Base-by-base conservation (phyloP, 1,140 invertebrate species). In the Apolygus lucorum region DNA sequence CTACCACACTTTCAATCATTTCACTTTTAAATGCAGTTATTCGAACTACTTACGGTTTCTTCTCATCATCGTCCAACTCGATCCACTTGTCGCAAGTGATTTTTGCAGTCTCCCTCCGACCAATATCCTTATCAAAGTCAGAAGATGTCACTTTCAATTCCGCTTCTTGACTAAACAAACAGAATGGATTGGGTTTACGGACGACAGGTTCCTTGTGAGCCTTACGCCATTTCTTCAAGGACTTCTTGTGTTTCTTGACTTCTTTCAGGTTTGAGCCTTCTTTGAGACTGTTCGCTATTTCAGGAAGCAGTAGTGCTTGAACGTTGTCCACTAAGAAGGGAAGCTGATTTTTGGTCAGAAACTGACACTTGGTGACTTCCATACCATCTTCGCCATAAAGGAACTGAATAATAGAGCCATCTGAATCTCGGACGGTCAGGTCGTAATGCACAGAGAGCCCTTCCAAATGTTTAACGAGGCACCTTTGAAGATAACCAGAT, bases 381-480 rank as follows among this genome's bases (percentile, higher is more conserved):
- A 99, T 81, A 0, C 96, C 95, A 82, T 99, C 98, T 83, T 99
- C 97, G 1, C 98, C 98, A 78, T 99, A 99, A n/a, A 88, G 82
- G 78, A 93, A 96, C 81, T 99, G 96, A 69, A 99, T 85, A n/a
- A 99, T 84, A 78, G 88, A 91, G 27, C 90, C 89, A 80, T 99
- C 97, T 72, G 89, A 90, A 79, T 99, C 96, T 69, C 97, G 83
- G 0, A 99, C 96, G 1, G 96, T 98, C 73, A 89, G 82, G 79
- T 99, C 97, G 78, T 99, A 99, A 59, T 88, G 84, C 0, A 98
- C 88, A 52, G 84, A 85, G 1, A 99, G 76, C 13, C 96, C 96
- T 84, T 99, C 98, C 26, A 99, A 82, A 82, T 99, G 95, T 81
- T 99, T 99, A 21, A 99, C 93, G 0, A 99, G 81, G 83, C 97